Percentiles rank a stretch among this genome's conserved stretches.
Conservation (phyloP, 2,888 invertebrate species). For the Pantelozetes paolii region DNA sequence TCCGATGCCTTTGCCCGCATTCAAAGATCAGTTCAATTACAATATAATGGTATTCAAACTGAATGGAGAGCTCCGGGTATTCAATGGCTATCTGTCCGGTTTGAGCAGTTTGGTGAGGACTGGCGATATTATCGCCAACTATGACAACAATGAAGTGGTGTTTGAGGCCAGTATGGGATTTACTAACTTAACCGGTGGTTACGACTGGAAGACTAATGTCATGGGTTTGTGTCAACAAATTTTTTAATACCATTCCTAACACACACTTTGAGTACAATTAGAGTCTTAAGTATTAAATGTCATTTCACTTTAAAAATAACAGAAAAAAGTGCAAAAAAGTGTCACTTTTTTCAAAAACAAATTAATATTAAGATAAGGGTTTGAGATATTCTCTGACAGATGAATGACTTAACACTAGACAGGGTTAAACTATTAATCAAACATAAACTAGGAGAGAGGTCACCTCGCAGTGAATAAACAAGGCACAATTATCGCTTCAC, state of each 20-base stretch:
- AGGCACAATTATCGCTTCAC: no score
- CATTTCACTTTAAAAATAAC: no score
- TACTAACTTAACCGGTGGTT: constrained; percentile 47
- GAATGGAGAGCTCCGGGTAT: constrained; percentile 63
- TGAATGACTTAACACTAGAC: no score
- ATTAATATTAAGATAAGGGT: no score
- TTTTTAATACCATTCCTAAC: neutral
- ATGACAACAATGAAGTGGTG: constrained; percentile 45
- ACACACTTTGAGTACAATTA: neutral
- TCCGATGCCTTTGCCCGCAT: constrained; percentile 64
- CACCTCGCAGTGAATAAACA: no score
- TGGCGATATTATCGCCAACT: constrained; percentile 47
- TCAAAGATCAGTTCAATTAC: constrained; percentile 44
- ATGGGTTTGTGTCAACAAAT: constrained; percentile 42
- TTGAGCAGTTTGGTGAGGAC: constrained; percentile 68
- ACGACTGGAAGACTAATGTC: constrained; percentile 46
- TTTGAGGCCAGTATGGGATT: constrained; percentile 48
- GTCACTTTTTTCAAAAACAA: no score
- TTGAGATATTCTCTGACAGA: no score
- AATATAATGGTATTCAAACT: constrained; percentile 45
- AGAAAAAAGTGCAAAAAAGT: no score
- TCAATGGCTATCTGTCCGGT: constrained; percentile 73
- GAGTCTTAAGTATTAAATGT: neutral
- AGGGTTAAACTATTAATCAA: no score
- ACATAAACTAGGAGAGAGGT: no score